These are phyloP conservation scores for Diabrotica virgifera DNA, from an alignment of 1,140 invertebrate species.

Conservation along the genomic window DNA sequence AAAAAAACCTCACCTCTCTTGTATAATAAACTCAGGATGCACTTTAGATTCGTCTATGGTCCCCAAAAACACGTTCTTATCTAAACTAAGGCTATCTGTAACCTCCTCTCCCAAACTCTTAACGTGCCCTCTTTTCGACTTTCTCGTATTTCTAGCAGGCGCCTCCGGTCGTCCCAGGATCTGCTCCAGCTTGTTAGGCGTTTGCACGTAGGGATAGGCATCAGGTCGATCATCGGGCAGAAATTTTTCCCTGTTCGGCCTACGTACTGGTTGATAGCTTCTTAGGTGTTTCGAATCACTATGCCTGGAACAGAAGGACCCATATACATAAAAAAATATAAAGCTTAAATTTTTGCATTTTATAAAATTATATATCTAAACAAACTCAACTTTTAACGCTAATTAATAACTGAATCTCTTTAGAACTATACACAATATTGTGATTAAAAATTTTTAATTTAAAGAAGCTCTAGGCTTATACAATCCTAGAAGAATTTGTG, in stretches of 20 bases:
- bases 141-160: slow-evolving; percentile 37
- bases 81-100: slow-evolving; percentile 35
- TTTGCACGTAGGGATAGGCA: slow-evolving; percentile 38
- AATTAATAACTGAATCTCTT: too few relatives aligned
- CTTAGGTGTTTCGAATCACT: slow-evolving; percentile 4
- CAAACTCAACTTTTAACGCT: too few relatives aligned
- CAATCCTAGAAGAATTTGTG: too few relatives aligned
- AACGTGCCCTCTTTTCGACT: slow-evolving; percentile 41
- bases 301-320: slow-evolving; percentile 4
- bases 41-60: slow-evolving; percentile 44
- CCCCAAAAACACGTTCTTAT: slow-evolving; percentile 42
- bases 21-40: slow-evolving; percentile 16
- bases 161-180: slow-evolving; percentile 45
- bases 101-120: slow-evolving; percentile 49
- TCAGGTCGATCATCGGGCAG: slow-evolving; percentile 31
- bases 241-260: slow-evolving; percentile 22
- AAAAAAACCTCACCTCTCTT: not conserved
- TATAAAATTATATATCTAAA: too few relatives aligned
- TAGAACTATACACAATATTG: too few relatives aligned
- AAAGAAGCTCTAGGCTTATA: too few relatives aligned
- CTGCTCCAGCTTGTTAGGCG: slow-evolving; percentile 43
- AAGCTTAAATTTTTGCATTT: too few relatives aligned
- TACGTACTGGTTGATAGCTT: slow-evolving; percentile 19
- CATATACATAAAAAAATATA: not conserved
- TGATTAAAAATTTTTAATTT: too few relatives aligned